Conservation (phyloP, 2,113 vertebrate genomes). For the Naja naja region DNA sequence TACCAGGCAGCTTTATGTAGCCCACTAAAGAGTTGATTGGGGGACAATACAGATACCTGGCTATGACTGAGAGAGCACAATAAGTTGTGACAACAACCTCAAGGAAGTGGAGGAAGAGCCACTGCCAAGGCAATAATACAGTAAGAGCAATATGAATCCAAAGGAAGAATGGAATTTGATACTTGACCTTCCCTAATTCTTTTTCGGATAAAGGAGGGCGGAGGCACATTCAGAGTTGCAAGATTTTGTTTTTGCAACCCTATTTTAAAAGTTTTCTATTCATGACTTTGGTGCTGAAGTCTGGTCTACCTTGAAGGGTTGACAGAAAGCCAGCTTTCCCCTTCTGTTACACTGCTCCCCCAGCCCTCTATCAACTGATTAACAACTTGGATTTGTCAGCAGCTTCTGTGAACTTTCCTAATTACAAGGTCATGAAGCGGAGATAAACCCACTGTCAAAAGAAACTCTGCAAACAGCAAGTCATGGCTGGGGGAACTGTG, state of each 20-base stretch:
- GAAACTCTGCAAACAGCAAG: background rate
- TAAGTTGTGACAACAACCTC: background rate
- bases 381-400: background rate
- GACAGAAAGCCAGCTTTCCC: background rate
- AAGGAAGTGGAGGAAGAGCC: background rate
- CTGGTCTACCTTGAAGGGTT: background rate
- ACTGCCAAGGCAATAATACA: background rate
- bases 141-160: background rate
- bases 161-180: background rate
- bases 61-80: background rate
- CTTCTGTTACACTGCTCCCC: background rate
- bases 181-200: background rate
- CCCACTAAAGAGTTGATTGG: background rate
- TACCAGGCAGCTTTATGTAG: background rate
- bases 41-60: too few relatives aligned
- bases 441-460: background rate
- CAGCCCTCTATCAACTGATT: background rate
- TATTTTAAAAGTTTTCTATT: background rate
- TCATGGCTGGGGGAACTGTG: background rate
- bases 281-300: background rate
- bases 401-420: background rate
- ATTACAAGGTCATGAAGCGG: background rate
- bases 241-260: background rate
- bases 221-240: background rate
- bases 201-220: background rate